Evolutionary conservation across 92 coral and sea anemone species (phyloP), one percentile per base, ranked within the genome.

Genomic region (Epizoanthus ramosus): DNA sequence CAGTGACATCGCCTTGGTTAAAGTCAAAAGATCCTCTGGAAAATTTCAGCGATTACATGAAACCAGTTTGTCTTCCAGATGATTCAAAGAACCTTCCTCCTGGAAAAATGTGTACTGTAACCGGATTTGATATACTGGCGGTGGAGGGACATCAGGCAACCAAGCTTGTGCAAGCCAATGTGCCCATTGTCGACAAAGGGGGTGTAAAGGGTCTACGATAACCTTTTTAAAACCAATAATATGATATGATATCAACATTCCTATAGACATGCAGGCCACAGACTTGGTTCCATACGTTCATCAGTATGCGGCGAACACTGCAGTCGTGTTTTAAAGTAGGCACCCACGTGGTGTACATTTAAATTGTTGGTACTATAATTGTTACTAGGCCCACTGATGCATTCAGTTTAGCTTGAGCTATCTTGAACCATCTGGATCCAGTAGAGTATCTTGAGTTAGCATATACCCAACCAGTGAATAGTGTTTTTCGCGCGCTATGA

Each of bases 31-130:
- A 73, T 37, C 92, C 92, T 8, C 65, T 89, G 18, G 79, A 65
- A 64, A 83, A 88, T 13, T 89, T 37, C 19, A 80, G 22, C 64
- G 89, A 85, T 18, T 73, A 18, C 25, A 85, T 89, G 45, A 80
- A 87, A 68, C 86, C 89, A 2, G 83, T 89, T 37, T 89, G 92
- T 57, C 79, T 89, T 22, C 92, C 92, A 8, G 89, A 80, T 43
- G 28, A 35, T 63, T 13, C 79, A 13, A 58, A 84, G 21, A 67
- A 63, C 17, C 80, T 85, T 57, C 24, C 79, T 16, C 63, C 73
- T 5, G 89, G 92, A 2, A 75, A 85, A 45, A 37, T 68, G 25
- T 89, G 92, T 33, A 81, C 83, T 41, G 92, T 89, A 14, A 80
- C 89, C 12, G 92, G 92, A 5, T 89, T 60, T 39, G 92, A 86